Conservation (phyloP, 2,888 invertebrate genomes). For the Hylaea fasciaria region DNA sequence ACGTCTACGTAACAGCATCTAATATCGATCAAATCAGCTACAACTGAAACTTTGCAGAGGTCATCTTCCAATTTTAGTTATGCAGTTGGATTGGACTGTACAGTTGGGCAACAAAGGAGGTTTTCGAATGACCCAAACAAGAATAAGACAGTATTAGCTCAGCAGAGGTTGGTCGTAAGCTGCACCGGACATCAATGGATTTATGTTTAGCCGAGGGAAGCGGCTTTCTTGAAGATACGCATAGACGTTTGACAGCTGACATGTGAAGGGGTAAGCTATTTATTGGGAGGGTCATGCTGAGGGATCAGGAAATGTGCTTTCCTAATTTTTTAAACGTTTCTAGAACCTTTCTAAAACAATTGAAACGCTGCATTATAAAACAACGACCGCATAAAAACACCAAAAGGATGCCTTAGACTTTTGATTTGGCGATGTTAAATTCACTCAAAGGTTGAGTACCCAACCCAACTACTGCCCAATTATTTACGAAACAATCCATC, state of each 20-base stretch:
- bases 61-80: neutral
- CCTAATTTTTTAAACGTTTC: too few species aligned
- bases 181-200: conserved; percentile 72
- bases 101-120: neutral
- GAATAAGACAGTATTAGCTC: conserved; percentile 24
- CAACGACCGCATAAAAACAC: too few species aligned
- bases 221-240: conserved; percentile 71
- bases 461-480: too few species aligned
- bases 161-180: conserved; percentile 50
- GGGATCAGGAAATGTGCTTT: neutral
- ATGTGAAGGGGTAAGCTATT: conserved; percentile 8
- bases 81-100: conserved; percentile 3
- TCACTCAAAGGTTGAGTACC: too few species aligned
- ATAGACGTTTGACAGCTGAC: conserved; percentile 38
- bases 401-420: too few species aligned
- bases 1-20: neutral
- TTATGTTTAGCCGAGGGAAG: conserved; percentile 70
- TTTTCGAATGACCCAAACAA: neutral
- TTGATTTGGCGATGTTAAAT: too few species aligned
- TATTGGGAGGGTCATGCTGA: conserved; percentile 31
- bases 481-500: conserved; percentile 4
- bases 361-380: too few species aligned
- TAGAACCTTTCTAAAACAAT: too few species aligned
- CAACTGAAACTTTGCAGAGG: neutral
- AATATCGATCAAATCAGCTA: neutral